Base-by-base conservation (phyloP, 2,797 vertebrate genomes). In the Champsocephalus esox region DNA sequence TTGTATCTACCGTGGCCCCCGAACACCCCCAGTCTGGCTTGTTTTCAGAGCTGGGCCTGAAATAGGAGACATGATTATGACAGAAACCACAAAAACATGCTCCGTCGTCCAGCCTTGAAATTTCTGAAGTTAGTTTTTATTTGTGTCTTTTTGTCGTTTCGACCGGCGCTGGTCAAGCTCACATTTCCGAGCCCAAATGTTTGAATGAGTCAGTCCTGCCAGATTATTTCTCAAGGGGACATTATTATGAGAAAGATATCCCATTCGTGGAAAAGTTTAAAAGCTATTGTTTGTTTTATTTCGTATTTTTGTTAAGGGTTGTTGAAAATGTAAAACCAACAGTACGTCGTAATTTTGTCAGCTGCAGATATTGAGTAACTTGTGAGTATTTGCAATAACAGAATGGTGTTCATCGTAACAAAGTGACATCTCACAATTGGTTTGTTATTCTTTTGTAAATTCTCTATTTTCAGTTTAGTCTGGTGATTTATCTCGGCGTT, bases 21-120 rank as follows among this genome's bases (percentile, higher is more conserved):
- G 68, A 32, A 46, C 52, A 21, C 11, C 43, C 51, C 9, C 34
- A 28, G 0, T 38, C 12, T 28, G 14, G 21, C 45, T 44, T 49
- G 2, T 54, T 21, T 9, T 3, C 5, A 12, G 24, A 43, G 48
- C 21, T 44, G 11, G 16, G 1, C 10, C n/a, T 21, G 19, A 48
- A 64, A 64, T 9, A 4, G 0, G 16, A 41, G 24, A 56, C 45
- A 3, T 19, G 4, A 57, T 28, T 4, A 52, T 12, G 16, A 49
- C 21, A n/a, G 9, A 32, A 12, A n/a, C 34, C 38, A 38, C 34
- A 44, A 16, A 71, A 64, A 68, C 58, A 55, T 41, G 41, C n/a
- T 44, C 43, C 12, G 10, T 12, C 10, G 12, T 38, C 34, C 34
- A 38, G 34, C 34, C 34, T 38, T 38, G 34, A 38, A 8, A 34